phyloP scores from a whole-genome alignment of 2,113 vertebrate species.

The Mobula birostris region DNA sequence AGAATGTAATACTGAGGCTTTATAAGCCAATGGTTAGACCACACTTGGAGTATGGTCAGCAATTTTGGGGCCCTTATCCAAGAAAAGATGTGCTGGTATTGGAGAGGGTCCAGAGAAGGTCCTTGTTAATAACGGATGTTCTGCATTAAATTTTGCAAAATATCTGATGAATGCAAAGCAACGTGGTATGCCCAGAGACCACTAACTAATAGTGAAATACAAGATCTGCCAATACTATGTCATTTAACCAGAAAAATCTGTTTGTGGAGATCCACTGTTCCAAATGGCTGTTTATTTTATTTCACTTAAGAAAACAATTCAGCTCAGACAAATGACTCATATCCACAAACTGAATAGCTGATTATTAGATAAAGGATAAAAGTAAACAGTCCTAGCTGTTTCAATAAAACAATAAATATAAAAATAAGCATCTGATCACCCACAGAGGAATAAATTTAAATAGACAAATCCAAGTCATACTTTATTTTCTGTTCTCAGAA shows the following conservation, averaged over 20 bases:
- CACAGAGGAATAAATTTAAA: background rate
- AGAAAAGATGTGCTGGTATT: too few species aligned
- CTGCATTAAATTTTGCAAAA: background rate
- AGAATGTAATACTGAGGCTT: too few species aligned
- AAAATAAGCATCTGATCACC: background rate
- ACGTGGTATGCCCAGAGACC: too few species aligned
- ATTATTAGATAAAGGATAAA: background rate
- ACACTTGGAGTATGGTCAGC: too few species aligned
- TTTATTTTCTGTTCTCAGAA: background rate
- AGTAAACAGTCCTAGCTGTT: background rate
- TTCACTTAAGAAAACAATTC: background rate
- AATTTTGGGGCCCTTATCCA: too few species aligned
- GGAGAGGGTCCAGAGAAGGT: too few species aligned
- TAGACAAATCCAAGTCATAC: too few species aligned
- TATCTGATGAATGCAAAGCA: constrained; percentile 16
- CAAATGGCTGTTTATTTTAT: background rate
- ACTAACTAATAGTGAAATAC: background rate
- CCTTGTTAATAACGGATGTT: background rate
- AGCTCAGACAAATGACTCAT: background rate
- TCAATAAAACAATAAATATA: background rate
- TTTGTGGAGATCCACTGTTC: background rate
- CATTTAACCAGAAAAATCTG: background rate
- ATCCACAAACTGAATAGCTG: background rate
- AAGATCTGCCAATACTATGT: background rate
- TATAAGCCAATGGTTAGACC: too few species aligned